Conservation (phyloP, 2,113 vertebrate species). For the Ameiurus melas region DNA sequence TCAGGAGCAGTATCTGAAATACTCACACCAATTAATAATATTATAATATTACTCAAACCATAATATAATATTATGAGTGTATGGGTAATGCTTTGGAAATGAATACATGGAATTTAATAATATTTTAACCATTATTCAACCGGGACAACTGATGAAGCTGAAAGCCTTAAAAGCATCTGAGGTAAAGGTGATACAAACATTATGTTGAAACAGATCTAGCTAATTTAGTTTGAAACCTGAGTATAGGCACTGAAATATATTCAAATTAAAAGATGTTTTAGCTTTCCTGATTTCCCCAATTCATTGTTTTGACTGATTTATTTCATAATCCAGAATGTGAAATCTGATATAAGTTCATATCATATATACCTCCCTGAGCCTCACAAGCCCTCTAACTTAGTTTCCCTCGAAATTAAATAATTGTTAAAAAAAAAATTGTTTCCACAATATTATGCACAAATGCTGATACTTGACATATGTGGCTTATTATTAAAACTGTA, state of each 20-base stretch:
- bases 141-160: not conserved
- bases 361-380: not conserved
- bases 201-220: not conserved
- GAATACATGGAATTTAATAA: not conserved
- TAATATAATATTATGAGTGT: not conserved
- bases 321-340: not conserved
- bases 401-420: not conserved
- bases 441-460: not conserved
- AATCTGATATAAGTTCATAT: not conserved
- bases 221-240: not conserved
- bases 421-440: not conserved
- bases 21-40: not conserved
- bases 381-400: not conserved
- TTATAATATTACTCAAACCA: not conserved
- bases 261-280: not conserved
- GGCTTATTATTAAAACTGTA: not conserved
- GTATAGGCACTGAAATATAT: not conserved
- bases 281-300: not conserved
- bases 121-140: not conserved
- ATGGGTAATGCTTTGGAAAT: not conserved
- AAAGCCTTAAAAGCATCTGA: not conserved
- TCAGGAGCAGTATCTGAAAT: not conserved
- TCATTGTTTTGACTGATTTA: not conserved
- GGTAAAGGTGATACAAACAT: not conserved
- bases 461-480: not conserved